Evolutionary conservation across 53 echinoderm and acorn worm genomes (phyloP), one percentile per base, ranked within the genome.

Genomic region (Luidia sarsii): DNA sequence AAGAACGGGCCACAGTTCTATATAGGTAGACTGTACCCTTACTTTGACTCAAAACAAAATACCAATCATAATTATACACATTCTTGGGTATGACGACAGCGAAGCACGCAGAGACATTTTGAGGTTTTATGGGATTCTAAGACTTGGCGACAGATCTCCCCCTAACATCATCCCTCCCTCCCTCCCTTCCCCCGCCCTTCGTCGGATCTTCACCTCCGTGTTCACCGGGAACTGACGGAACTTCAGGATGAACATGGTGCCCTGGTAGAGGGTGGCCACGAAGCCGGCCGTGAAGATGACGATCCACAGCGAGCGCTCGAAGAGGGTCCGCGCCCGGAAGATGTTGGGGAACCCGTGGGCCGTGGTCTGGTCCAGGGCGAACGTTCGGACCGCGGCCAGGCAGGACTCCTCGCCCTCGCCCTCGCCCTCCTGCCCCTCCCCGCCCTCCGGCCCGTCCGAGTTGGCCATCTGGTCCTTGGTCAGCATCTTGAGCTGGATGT

Each of bases 261-360:
- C 62, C 13, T 65, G 65, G 38, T 48, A 30, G 16, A 55, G 10
- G 0, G 59, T 52, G 0, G 3, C 68, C 2, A 18, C 48, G 0
- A 70, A 3, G 8, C 82, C 82, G 13, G 33, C 69, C 14, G 70
- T 28, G 27, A 85, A 85, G 16, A 77, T 32, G 16, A 85, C 15
- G 0, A 67, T 31, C 85, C 85, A 85, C 36, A 85, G 25, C 19
- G 77, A 48, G 21, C 77, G 75, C n/a, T 55, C 85, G 21, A 65
- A 3, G 3, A 8, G 21, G 25, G 36, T 65, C 2, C 6, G 36
- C 14, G 85, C 25, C 18, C 62, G 75, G 19, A 75, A 74, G 14
- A 85, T 75, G 38, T 75, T 74, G 31, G 85, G 85, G 52, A 85
- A 55, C 0, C 75, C 85, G 52, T 85, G 85, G 5, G 85, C 85